Evolutionary conservation across 1,140 invertebrate genomes (phyloP), one percentile per base, ranked within the genome.

Genomic region (Cydia amplana): DNA sequence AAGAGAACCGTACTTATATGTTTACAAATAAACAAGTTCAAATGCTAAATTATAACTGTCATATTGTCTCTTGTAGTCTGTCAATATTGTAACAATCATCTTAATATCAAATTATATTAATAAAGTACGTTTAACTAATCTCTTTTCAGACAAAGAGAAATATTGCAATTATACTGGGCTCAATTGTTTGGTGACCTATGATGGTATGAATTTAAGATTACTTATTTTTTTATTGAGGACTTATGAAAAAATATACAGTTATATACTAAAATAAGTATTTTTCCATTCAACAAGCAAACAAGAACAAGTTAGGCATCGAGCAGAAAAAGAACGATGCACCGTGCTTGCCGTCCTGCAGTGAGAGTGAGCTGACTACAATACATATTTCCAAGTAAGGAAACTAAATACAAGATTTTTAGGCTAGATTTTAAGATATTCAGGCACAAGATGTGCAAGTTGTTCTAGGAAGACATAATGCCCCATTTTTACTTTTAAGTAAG

Each of bases 131-230:
- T 40, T 40, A 10, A 40, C 7, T 40, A 40, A 23, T 76, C 40
- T 75, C 60, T 49, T 93, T 93, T 80, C 80, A 93, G 93, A 91
- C 83, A 77, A 83, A 80, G 65, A 85, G 12, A 77, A 78, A 40
- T 91, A 90, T 36, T 94, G 94, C 76, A 90, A 94, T 75, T 91
- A 92, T 23, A 88, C 93, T 9, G 94, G 94, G n/a, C 81, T 94
- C 51, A 87, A 91, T 74, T 94, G 94, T 83, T 85, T 94, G 74
- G 85, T 91, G 14, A 84, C 85, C n/a, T 86, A 93, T 78, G 86
- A 92, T 86, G 91, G 94, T 94, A 89, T 40, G 73, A 64, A 46
- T 60, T 78, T 70, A 23, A 64, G 55, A 74, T 60, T 46, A 36
- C 51, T 51, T 70, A 32, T 46, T 60, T 78, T 23, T 60, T 43